Percentiles rank a stretch among this genome's conserved stretches.
Conservation (phyloP, 2,888 invertebrate genomes). For the Leptinotarsa juncta region DNA sequence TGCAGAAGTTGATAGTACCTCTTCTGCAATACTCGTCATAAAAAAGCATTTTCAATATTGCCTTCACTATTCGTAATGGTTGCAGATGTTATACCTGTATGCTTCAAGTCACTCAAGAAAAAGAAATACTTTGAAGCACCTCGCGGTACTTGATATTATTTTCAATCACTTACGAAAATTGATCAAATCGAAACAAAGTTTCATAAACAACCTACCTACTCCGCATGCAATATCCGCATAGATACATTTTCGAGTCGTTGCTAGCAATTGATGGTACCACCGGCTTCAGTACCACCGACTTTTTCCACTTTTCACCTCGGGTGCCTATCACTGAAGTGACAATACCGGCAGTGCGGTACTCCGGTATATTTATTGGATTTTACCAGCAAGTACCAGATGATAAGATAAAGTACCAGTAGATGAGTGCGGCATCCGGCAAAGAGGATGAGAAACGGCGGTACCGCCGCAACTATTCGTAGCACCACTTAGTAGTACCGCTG, state of each 20-base stretch:
- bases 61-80: too few species aligned
- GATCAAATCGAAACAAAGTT: too few species aligned
- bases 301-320: background rate
- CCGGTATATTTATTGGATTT: constrained; percentile 36
- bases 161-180: too few species aligned
- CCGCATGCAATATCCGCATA: background rate
- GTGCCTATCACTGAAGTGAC: constrained; percentile 21
- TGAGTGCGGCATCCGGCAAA: constrained; percentile 24
- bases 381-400: constrained; percentile 33
- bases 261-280: background rate
- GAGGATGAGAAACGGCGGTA: constrained; percentile 20
- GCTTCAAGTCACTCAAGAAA: too few species aligned
- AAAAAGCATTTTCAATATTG: too few species aligned
- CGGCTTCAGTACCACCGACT: background rate
- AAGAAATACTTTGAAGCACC: too few species aligned
- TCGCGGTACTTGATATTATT: too few species aligned
- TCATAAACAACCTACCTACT: too few species aligned
- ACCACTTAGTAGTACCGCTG: constrained; percentile 16
- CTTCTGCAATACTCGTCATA: too few species aligned
- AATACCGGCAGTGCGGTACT: constrained; percentile 25
- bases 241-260: background rate
- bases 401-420: constrained; percentile 33
- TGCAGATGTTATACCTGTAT: too few species aligned
- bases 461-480: constrained; percentile 14
- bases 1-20: too few species aligned